Conservation (phyloP, 2,113 vertebrate genomes). For the Myiagra hebetior region DNA sequence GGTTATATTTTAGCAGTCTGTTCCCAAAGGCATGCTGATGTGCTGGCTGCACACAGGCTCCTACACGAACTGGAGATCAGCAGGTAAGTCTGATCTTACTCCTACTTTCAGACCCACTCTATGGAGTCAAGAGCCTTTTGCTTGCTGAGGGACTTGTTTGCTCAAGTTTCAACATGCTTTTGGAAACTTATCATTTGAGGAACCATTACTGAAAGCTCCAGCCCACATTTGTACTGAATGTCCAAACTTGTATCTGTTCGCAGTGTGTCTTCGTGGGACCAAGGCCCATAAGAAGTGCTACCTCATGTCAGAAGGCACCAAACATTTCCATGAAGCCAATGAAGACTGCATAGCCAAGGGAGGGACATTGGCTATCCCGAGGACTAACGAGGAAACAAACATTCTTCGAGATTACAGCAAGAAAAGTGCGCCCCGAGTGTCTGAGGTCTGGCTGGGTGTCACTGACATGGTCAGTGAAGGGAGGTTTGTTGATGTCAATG, state of each 20-base stretch:
- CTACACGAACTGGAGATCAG: neutral
- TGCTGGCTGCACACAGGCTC: neutral
- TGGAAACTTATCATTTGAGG: neutral
- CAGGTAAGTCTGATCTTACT: neutral
- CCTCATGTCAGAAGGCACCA: conserved; percentile 81
- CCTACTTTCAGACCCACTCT: neutral
- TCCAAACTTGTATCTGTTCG: conserved; percentile 51
- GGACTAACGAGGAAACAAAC: conserved; percentile 81
- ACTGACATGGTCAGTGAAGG: conserved; percentile 90
- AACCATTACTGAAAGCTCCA: neutral
- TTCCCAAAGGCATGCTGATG: accelerated
- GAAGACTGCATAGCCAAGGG: conserved; percentile 96
- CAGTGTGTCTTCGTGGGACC: conserved; percentile 93
- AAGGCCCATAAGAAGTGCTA: conserved; percentile 94
- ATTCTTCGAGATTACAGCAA: conserved; percentile 85
- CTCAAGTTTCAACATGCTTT: neutral
- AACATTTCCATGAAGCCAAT: conserved; percentile 91
- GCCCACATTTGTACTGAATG: neutral
- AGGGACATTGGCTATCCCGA: conserved; percentile 87
- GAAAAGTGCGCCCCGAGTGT: conserved; percentile 76
- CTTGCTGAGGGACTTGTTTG: neutral
- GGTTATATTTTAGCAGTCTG: neutral
- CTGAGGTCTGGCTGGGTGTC: conserved; percentile 93
- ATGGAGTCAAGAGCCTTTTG: neutral
- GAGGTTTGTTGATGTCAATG: conserved; percentile 92